A percentile compares a stretch with the other conserved stretches of the same genome.
Evolutionary conservation across 2,113 vertebrate genomes (phyloP).

Genomic region (Dermatemys mawii): DNA sequence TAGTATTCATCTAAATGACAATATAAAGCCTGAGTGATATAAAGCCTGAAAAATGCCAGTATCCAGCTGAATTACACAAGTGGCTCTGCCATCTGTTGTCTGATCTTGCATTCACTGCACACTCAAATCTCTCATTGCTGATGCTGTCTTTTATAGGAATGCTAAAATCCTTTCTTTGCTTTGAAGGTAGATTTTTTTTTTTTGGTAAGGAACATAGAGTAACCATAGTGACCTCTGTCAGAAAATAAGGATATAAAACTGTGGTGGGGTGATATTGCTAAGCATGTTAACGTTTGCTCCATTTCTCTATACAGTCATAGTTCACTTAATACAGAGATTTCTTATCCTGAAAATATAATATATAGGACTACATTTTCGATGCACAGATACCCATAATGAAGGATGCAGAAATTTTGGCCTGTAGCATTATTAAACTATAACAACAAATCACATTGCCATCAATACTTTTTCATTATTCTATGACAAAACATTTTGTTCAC

Average conservation of each 20-base stretch:
- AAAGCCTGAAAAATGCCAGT: not conserved
- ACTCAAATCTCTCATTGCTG: not conserved
- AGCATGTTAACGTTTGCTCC: not conserved
- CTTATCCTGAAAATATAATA: not conserved
- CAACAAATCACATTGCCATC: not conserved
- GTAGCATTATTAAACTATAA: not conserved
- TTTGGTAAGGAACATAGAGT: slow-evolving; percentile 21
- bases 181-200: slow-evolving; percentile 24
- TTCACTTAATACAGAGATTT: not conserved
- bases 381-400: not conserved
- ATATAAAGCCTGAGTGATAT: not conserved
- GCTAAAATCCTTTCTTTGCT: slow-evolving; percentile 14
- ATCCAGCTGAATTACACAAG: not conserved
- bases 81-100: not conserved
- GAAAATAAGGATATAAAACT: not conserved
- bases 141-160: not conserved
- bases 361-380: not conserved
- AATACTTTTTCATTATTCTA: not conserved
- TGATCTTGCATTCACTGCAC: not conserved
- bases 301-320: not conserved
- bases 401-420: not conserved
- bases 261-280: not conserved
- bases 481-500: not conserved
- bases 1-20: not conserved
- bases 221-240: slow-evolving; percentile 31